Percentiles rank a stretch among this genome's conserved stretches.
These are phyloP conservation scores for Whitmania pigra DNA, from an alignment of 1,140 invertebrate species.

Conservation along the genomic window DNA sequence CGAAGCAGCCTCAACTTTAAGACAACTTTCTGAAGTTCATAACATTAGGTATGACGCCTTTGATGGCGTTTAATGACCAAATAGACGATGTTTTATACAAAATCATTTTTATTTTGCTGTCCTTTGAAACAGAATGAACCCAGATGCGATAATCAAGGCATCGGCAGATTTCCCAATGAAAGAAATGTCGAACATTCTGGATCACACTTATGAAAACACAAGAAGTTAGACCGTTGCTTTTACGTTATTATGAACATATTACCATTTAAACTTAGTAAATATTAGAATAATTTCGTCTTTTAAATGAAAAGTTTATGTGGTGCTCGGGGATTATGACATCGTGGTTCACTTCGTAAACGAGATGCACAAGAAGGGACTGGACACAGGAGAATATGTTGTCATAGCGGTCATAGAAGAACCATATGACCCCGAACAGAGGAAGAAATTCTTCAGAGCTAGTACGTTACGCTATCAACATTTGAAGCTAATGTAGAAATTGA, in stretches of 20 bases:
- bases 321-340: constrained; percentile 64
- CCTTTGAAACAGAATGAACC: constrained; percentile 3
- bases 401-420: constrained; percentile 44
- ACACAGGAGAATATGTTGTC: constrained; percentile 65
- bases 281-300: not conserved
- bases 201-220: constrained; percentile 14
- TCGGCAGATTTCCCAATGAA: constrained; percentile 11
- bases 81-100: not conserved
- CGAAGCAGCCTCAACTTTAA: constrained; percentile 62
- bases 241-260: no score
- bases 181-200: constrained; percentile 10
- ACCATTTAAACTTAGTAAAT: no score
- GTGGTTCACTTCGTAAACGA: constrained; percentile 73
- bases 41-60: not conserved
- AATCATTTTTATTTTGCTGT: not conserved
- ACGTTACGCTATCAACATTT: not conserved
- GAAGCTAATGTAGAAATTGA: not conserved
- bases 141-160: constrained; percentile 10
- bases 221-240: constrained; percentile 52
- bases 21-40: constrained; percentile 20
- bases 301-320: constrained; percentile 85
- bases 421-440: not conserved
- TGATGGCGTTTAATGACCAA: not conserved
- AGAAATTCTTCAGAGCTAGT: constrained; percentile 14
- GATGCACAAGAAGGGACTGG: constrained; percentile 57